Base-by-base conservation (phyloP, 1,140 invertebrate species). In the Brachionus rotundiformis region DNA sequence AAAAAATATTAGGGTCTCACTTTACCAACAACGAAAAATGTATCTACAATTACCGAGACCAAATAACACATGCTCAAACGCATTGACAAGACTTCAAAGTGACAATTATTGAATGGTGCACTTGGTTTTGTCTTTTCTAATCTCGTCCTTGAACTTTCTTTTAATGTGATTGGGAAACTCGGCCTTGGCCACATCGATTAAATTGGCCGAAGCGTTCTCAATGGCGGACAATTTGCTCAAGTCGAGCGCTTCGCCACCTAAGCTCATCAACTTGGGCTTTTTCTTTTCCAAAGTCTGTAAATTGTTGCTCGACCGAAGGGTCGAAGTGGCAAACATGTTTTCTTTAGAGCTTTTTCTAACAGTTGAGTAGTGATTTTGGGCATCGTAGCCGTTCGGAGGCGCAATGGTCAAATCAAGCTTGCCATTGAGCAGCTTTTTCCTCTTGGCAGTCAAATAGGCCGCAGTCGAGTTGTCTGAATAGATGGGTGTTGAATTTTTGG, bases 401-500 rank as follows among this genome's bases (percentile, higher is more conserved):
- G 59, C 59, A 19, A 79, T 79, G 4, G 76, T 79, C 47, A 79
- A 39, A 33, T 79, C 59, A 7, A 79, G 47, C 25, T 79, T 54
- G 29, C 44, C 76, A 59, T 79, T 79, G 13, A 79, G 11, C 2
- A 79, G 33, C 13, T 79, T 54, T 54, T 54, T 59, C 19, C 36
- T 23, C 19, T 79, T 79, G n/a, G 47, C 59, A 6, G 29, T 79
- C 4, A 79, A 33, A 41, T 54, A 54, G 11, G 76, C 76, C 19
- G 47, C 36, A 0, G 59, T 79, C n/a, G 29, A 59, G 7, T 36
- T 59, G 54, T 79, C 76, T 8, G 47, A 39, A 31, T 27, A 79
- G n/a, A 79, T 79, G 19, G 76, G 76, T n/a, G 76, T 79, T 0
- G 76, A 79, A 79, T 79, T 59, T 33, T 79, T 79, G 8, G 47